phyloP scores from a whole-genome alignment of 2,797 vertebrate species.

The Cygnus olor region DNA sequence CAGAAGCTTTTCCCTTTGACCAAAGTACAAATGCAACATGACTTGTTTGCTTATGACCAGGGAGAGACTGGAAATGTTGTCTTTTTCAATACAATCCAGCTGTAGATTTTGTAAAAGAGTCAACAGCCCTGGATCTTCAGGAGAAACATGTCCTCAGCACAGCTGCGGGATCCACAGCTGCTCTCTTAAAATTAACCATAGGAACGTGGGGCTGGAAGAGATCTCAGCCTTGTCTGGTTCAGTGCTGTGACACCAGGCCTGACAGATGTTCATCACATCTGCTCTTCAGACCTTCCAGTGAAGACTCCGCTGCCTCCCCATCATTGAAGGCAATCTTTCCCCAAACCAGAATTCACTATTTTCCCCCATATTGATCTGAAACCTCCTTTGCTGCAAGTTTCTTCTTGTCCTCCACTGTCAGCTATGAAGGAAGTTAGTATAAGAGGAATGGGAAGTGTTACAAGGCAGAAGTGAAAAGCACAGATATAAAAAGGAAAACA shows the following conservation, averaged over 20 bases:
- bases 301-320: neutral
- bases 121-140: neutral
- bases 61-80: neutral
- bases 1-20: neutral
- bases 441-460: neutral
- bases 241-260: neutral
- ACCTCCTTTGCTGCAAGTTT: neutral
- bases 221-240: neutral
- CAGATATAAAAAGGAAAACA: neutral
- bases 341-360: neutral
- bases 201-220: neutral
- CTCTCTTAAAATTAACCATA: neutral
- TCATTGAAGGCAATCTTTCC: neutral
- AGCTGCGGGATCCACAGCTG: neutral
- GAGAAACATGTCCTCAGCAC: neutral
- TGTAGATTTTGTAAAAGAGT: neutral
- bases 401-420: neutral
- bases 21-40: neutral
- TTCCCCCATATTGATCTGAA: neutral
- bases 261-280: conserved; percentile 11
- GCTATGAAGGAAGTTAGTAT: neutral
- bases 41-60: neutral
- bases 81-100: neutral
- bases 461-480: neutral
- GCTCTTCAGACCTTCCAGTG: neutral